Base-by-base conservation (phyloP, 1,140 invertebrate genomes). In the Drosophila triauraria region DNA sequence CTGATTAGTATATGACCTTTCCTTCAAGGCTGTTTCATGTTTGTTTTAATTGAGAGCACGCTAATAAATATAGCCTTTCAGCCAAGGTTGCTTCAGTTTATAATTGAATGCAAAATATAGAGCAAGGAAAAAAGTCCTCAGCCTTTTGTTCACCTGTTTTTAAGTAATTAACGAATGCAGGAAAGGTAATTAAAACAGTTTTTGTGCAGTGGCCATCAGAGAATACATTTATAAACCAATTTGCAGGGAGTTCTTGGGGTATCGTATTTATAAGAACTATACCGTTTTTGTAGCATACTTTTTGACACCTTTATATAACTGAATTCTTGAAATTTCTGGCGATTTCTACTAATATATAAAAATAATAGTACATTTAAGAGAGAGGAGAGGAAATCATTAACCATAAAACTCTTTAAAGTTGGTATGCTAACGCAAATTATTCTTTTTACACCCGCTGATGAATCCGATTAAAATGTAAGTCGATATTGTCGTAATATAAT, bases 1-100 rank as follows among this genome's bases (percentile, higher is more conserved):
- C 62, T 65, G 62, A 65, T 65, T 44, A 62, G 44, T 10, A 25
- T 17, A n/a, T 44, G 57, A 65, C 62, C 62, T 65, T 62, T n/a
- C 20, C 27, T 13, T 43, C 17, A 61, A 44, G 40, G 20, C 27
- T 44, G 27, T 61, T 35, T 44, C 38, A 43, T 44, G 27, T 40
- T 32, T 44, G 30, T 35, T 32, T 13, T 44, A 43, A 43, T 44
- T 23, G 59, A 44, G 27, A n/a, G 17, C 56, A 35, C 38, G 25
- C 32, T 35, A 8, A 13, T 32, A 32, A 44, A 35, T 43, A 63
- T 43, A 43, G 57, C 44, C 10, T 2, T 12, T 61, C 15, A n/a
- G n/a, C 15, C 54, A 25, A 54, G 30, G 57, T 50, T 51, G 56
- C 35, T n/a, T 10, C 4, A 20, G 9, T 17, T 8, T 9, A 9